These are phyloP conservation scores for Hartigia nigra DNA, from an alignment of 2,888 invertebrate species.

Conservation along the genomic window DNA sequence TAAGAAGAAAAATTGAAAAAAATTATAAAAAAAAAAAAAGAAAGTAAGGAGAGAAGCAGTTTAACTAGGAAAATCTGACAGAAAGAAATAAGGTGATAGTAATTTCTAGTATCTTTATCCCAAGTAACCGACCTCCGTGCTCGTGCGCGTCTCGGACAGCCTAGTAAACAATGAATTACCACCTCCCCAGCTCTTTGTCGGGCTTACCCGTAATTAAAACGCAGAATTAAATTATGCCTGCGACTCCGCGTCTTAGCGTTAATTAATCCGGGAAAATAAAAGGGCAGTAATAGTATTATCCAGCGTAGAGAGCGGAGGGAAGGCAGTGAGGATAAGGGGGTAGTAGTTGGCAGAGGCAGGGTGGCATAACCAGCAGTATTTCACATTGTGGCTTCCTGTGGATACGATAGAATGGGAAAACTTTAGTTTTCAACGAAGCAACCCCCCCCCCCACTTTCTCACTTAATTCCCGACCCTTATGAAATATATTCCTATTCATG, in stretches of 20 bases:
- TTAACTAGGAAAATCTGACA: not conserved
- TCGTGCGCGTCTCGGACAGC: not conserved
- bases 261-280: conserved; percentile 42
- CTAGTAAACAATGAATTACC: conserved; percentile 13
- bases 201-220: conserved; percentile 37
- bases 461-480: conserved; percentile 10
- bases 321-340: conserved; percentile 1
- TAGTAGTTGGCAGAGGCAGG: conserved; percentile 14
- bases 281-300: conserved; percentile 31
- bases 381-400: conserved; percentile 20
- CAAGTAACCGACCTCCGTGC: not conserved
- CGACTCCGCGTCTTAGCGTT: conserved; percentile 31
- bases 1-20: not conserved
- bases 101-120: conserved; percentile 1
- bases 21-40: not conserved
- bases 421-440: conserved; percentile 26
- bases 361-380: conserved; percentile 22
- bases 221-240: conserved; percentile 36
- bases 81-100: not conserved
- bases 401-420: conserved; percentile 28
- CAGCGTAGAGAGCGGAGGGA: conserved; percentile 7
- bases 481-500: conserved; percentile 21
- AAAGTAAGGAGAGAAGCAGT: not conserved
- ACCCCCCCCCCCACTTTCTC: conserved; percentile 2
- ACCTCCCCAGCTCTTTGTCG: not conserved